Conservation (phyloP, 2,888 invertebrate genomes). For the Isotomurus palustris region DNA sequence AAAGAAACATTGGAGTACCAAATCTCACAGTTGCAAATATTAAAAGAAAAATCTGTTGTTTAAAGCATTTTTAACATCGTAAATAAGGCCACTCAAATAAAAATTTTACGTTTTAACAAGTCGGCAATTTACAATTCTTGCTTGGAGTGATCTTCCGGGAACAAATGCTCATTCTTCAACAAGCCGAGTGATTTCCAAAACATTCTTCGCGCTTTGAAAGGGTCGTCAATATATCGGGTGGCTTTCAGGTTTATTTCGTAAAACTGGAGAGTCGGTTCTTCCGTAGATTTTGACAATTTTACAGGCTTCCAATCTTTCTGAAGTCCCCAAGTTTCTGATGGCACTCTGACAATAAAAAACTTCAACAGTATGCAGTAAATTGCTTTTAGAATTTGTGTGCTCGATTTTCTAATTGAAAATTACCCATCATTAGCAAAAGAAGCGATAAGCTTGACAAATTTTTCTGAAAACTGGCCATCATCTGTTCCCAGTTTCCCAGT, state of each 20-base stretch:
- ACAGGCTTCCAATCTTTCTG: conserved; percentile 27
- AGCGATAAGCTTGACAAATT: conserved; percentile 29
- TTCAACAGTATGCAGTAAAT: background rate
- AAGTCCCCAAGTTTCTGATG: conserved; percentile 29
- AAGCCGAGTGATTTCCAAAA: conserved; percentile 43
- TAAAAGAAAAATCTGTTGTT: no score
- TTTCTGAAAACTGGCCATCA: conserved; percentile 34
- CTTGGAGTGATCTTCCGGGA: no score
- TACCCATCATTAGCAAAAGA: conserved; percentile 42
- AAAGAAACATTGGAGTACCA: no score
- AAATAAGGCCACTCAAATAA: no score
- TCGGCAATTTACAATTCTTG: no score
- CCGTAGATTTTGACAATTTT: conserved; percentile 24
- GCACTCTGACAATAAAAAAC: conserved; percentile 8
- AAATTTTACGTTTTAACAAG: no score
- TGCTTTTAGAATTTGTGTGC: no score
- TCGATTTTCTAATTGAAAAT: no score
- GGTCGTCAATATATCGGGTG: conserved; percentile 26
- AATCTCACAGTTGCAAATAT: no score
- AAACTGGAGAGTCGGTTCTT: conserved; percentile 27
- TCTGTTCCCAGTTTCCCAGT: conserved; percentile 14
- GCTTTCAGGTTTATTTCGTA: conserved; percentile 23
- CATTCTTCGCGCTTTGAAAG: conserved; percentile 30
- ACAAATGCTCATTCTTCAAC: conserved; percentile 31
- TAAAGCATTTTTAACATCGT: no score